phyloP scores from a whole-genome alignment of 2,113 vertebrate species.

The Riparia riparia region DNA sequence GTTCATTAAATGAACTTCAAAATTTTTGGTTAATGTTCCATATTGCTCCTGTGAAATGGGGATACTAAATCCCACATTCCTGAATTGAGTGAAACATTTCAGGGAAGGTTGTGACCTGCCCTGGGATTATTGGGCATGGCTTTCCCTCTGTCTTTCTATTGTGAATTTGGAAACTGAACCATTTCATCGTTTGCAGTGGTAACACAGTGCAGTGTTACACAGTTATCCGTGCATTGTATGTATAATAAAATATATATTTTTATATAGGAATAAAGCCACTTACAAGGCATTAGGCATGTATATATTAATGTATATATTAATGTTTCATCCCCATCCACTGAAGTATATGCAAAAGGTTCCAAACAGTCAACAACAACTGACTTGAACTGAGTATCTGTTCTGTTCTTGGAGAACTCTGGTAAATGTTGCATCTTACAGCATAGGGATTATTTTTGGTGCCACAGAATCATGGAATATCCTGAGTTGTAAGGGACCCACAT shows the following conservation, averaged over 20 bases:
- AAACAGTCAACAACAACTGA: background rate
- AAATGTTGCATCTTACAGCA: background rate
- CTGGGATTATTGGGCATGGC: background rate
- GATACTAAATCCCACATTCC: background rate
- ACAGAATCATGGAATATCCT: background rate
- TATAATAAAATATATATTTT: no score
- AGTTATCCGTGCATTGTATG: background rate
- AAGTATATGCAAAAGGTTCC: background rate
- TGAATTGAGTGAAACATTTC: background rate
- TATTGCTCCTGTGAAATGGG: background rate
- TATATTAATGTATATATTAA: background rate
- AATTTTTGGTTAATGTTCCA: background rate
- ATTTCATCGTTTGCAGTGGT: background rate
- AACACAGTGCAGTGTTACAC: background rate
- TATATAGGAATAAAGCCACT: background rate
- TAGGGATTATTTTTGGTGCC: background rate
- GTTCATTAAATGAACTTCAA: background rate
- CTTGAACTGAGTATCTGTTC: background rate
- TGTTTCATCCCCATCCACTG: background rate
- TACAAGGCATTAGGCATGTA: background rate
- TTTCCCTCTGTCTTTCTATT: background rate
- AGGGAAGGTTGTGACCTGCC: background rate
- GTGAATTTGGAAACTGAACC: background rate
- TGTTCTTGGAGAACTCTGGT: background rate
- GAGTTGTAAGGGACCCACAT: background rate